Evolutionary conservation across 1,140 invertebrate species (phyloP), one percentile per base, ranked within the genome.

Genomic region (Dinoponera quadriceps): DNA sequence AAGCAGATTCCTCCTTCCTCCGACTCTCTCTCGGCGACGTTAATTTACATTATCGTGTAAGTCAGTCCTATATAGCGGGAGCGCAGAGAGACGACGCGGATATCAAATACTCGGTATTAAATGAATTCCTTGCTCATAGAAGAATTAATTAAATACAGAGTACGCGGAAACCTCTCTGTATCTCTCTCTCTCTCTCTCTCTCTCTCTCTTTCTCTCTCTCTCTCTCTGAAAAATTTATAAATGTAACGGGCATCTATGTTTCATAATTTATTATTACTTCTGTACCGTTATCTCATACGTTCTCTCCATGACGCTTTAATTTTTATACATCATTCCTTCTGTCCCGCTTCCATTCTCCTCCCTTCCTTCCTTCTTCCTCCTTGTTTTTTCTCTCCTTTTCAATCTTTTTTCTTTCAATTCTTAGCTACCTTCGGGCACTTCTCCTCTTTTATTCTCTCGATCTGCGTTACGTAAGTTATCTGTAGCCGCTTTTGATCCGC

Each of bases 391-490:
- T 77, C 54, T 5, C 16, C 11, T 11, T 7, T 44, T 38, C 48
- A 2, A 77, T 51, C 33, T 75, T 38, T 9, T 55, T 55, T 48
- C 20, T 33, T 77, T 66, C 60, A 55, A 77, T 77, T 77, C 54
- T 29, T 77, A 29, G 62, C 74, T 66, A 18, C 20, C 48, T 4
- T 49, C 51, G 38, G 49, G 63, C 54, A 33, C n/a, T n/a, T 66
- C 62, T 63, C 38, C 48, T 66, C 49, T 66, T 44, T 44, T 77
- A 66, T 38, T 77, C 48, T 27, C 29, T 11, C 60, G 48, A 66
- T 66, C 74, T 51, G 29, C 29, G 59, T 75, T 75, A 75, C 44
- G 59, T 66, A 66, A 69, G 66, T 81, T 81, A 72, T 72, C 77
- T 57, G 33, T 69, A 59, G 20, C 27, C n/a, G 33, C 11, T 81